Evolutionary conservation across 2,888 invertebrate genomes (phyloP), one percentile per base, ranked within the genome.

Genomic region (Sarcophaga variegata): DNA sequence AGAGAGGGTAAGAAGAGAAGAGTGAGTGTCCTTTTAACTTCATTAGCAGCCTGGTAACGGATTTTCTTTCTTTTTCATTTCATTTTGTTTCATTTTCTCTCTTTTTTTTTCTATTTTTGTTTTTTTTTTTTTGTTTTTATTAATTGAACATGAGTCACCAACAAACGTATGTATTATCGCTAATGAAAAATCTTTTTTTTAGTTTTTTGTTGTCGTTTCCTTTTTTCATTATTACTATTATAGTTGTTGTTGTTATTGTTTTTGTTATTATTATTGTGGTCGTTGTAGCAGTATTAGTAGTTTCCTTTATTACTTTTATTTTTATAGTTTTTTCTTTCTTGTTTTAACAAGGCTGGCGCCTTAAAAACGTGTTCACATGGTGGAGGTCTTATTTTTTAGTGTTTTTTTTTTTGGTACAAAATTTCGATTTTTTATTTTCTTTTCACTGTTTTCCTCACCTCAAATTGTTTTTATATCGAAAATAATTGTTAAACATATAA

Each of bases 71-170:
- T 1, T 54, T 54, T 54, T 54, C 54, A 54, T 54, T 54, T 54
- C 54, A 54, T 14, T 54, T 54, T 17, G 4, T 12, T 54, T 54
- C 54, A 54, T 54, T 54, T 54, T 54, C 17, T 54, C 1, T 54
- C 49, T 11, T 49, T 49, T 49, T 49, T 20, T 11, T 14, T 14
- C 0, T 3, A 5, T 54, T 14, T 54, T 5, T 4, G 1, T 54
- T 2, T 49, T 49, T 49, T 49, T 70, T 60, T 75, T 75, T 70
- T 72, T 49, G 54, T 14, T 82, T 82, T 77, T 83, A 83, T 83
- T 78, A 86, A 83, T 78, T 82, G 67, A 81, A 78, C 59, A 81
- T 83, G 84, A 87, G 72, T 86, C 86, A 84, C 67, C 80, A 81
- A 0, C 49, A 77, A 54, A 54, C 54, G 17, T 54, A 49, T 49